Evolutionary conservation across 2,797 vertebrate genomes (phyloP), one percentile per base, ranked within the genome.

Genomic region (Microctenopoma stevenorrisi): DNA sequence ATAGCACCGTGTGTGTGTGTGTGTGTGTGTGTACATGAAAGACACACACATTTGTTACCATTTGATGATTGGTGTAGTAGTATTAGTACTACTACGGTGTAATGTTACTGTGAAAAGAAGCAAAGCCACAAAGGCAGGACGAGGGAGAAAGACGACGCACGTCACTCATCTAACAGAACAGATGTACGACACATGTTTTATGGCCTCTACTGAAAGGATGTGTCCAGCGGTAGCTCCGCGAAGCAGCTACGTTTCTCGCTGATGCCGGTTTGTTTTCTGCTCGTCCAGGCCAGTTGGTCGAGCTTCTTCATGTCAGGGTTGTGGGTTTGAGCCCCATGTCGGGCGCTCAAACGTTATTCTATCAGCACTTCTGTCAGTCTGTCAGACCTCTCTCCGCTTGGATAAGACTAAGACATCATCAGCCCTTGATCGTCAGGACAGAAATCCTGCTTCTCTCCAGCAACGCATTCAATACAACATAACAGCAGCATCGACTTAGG

Each of bases 1-100:
- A 74, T 44, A 72, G 64, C 15, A 22, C 26, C 49, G 49, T 42
- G 7, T 53, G 40, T 47, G 54, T 64, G 55, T 55, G 60, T 8
- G 28, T 5, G 54, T 15, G 57, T 54, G 40, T 48, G 38, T 30
- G 49, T 48, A n/a, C 7, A 35, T 18, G 38, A 14, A 5, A 22
- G 26, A 66, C 4, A 66, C 9, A 64, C 14, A 47, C 44, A 47
- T 42, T 13, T 30, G 40, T 15, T 37, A 49, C 13, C 1, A 4
- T 69, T 43, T 54, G 49, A 64, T 49, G 11, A 49, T n/a, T 18
- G 38, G 9, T 26, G 26, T 7, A n/a, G 3, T 43, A 33, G 7
- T 33, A 33, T 33, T 33, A 33, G 30, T 33, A 33, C 5, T 33
- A 33, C 30, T 33, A 33, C 30, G 3, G 43, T 55, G 8, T 54